Conservation (phyloP, 23 tunicate species). For the Botrylloides violaceus region DNA sequence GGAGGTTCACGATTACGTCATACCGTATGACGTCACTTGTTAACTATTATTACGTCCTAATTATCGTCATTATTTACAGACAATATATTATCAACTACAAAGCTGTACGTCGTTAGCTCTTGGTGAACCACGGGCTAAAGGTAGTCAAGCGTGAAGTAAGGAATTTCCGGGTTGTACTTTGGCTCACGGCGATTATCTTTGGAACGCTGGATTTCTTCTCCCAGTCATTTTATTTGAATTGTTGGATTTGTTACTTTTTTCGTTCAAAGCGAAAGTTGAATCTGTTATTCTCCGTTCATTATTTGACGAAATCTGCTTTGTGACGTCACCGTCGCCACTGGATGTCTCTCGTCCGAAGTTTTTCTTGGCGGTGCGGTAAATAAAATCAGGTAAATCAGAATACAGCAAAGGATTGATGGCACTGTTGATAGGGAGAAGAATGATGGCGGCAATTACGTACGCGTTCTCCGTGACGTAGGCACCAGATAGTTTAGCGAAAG, state of each 20-base stretch:
- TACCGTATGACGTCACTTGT: too few species aligned
- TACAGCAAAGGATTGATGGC: constrained; percentile 16
- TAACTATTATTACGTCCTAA: too few species aligned
- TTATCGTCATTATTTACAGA: too few species aligned
- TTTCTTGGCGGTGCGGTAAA: not conserved
- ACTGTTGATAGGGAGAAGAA: constrained; percentile 23
- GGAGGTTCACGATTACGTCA: too few species aligned
- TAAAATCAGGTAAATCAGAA: constrained; percentile 12
- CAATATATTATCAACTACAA: too few species aligned
- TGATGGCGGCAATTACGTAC: constrained; percentile 24
- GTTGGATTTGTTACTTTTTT: not conserved
- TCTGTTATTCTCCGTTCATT: not conserved
- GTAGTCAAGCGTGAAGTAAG: too few species aligned
- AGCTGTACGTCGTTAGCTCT: too few species aligned
- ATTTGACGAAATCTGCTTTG: not conserved
- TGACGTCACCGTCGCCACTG: not conserved
- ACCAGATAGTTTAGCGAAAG: constrained; percentile 10
- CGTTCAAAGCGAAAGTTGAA: not conserved
- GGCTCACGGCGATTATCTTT: too few species aligned
- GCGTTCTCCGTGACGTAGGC: constrained; percentile 11
- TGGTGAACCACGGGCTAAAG: too few species aligned
- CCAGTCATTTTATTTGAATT: too few species aligned
- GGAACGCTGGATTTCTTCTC: too few species aligned
- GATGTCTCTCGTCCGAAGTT: not conserved
- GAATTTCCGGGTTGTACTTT: too few species aligned